These are phyloP conservation scores for Homalodisca vitripennis DNA, from an alignment of 1,140 invertebrate genomes.

Conservation along the genomic window DNA sequence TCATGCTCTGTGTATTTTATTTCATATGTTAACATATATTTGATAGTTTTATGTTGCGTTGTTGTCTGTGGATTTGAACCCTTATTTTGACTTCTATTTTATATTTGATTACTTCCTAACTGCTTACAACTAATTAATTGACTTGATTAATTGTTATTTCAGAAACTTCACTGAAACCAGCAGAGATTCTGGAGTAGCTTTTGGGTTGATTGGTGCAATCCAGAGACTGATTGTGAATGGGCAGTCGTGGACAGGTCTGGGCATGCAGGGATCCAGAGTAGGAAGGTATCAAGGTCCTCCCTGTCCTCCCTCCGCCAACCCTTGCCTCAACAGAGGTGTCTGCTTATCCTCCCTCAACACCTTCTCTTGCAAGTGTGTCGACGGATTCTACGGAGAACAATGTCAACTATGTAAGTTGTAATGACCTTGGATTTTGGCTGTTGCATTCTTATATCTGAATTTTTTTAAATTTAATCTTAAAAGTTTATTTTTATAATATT, in stretches of 20 bases:
- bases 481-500: no score
- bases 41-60: no score
- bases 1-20: no score
- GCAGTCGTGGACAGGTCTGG: constrained; percentile 45
- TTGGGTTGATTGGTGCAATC: constrained; percentile 78
- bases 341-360: constrained; percentile 71
- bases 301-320: constrained; percentile 60
- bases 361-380: constrained; percentile 69
- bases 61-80: no score
- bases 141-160: no score
- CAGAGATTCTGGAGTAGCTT: constrained; percentile 67
- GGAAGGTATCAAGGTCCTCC: constrained; percentile 66
- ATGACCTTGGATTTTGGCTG: not conserved
- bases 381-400: constrained; percentile 63
- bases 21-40: no score
- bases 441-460: not conserved
- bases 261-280: constrained; percentile 54
- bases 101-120: no score
- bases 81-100: no score
- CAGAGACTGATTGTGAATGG: constrained; percentile 84
- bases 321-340: constrained; percentile 72
- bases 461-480: not conserved
- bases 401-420: constrained; percentile 68
- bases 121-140: no score
- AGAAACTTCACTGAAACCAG: constrained; percentile 70